Evolutionary conservation across 1,140 invertebrate species (phyloP).

Genomic region (Zaprionus ghesquierei): DNA sequence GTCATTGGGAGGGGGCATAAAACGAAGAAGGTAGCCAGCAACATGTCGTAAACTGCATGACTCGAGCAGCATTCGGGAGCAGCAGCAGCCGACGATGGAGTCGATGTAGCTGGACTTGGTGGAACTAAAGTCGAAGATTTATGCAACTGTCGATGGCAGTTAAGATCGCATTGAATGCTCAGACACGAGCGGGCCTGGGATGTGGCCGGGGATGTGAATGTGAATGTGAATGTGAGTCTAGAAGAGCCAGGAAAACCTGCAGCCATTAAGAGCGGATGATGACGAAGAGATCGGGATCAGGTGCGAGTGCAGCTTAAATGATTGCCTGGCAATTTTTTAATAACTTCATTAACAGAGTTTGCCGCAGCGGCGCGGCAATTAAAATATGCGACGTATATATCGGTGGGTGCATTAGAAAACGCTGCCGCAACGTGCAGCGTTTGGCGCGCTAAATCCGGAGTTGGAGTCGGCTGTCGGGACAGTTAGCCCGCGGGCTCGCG

Average conservation of each 20-base stretch:
- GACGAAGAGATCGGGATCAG: constrained; percentile 6
- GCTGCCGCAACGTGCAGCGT: not conserved
- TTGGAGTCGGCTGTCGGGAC: too few relatives aligned
- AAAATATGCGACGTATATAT: constrained; percentile 46
- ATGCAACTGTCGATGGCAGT: constrained; percentile 72
- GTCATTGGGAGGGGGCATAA: constrained; percentile 27
- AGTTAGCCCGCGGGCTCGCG: constrained; percentile 20
- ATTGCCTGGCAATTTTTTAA: constrained; percentile 73
- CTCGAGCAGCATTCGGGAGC: not conserved
- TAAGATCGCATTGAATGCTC: constrained; percentile 76
- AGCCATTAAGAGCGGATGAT: constrained; percentile 40
- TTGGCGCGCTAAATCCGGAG: not conserved
- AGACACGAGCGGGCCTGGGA: constrained; percentile 60
- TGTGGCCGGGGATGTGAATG: constrained; percentile 43
- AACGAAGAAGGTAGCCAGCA: constrained; percentile 16
- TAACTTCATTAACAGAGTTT: constrained; percentile 76
- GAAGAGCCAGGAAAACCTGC: constrained; percentile 31
- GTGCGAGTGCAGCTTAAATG: constrained; percentile 49
- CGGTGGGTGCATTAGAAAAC: constrained; percentile 40
- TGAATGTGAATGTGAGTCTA: not conserved
- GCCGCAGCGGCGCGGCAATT: constrained; percentile 51
- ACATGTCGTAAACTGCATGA: constrained; percentile 23
- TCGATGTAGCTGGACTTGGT: not conserved
- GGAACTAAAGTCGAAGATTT: constrained; percentile 61
- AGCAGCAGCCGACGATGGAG: too few relatives aligned